Evolutionary conservation across 2,797 vertebrate genomes (phyloP).

Genomic region (Poecile montanus): DNA sequence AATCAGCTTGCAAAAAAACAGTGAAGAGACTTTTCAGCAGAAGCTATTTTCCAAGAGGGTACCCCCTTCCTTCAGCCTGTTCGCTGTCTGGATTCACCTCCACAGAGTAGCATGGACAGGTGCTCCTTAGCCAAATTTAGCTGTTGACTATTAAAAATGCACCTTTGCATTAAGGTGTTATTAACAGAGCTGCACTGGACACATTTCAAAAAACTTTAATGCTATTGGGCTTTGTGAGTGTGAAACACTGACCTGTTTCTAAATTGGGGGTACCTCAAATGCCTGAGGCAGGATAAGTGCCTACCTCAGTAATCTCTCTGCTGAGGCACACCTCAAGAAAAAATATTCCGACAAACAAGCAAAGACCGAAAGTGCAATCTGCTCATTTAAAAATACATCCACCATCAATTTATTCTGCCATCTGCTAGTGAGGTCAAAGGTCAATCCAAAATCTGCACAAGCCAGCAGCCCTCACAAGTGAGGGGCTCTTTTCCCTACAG

Average conservation of each 20-base stretch:
- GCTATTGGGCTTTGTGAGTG: accelerated
- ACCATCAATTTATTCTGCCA: background rate
- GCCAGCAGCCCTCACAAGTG: background rate
- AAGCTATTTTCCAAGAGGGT: background rate
- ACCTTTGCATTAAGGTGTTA: background rate
- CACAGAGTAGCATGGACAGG: background rate
- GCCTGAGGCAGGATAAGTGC: background rate
- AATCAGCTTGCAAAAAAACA: background rate
- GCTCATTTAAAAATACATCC: background rate
- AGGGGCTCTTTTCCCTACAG: background rate
- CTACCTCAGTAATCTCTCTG: background rate
- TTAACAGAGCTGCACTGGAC: background rate
- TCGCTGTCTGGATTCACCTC: background rate
- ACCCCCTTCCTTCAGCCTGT: background rate
- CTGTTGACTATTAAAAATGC: background rate
- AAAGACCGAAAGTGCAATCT: background rate
- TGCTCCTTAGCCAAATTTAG: background rate
- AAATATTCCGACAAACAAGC: background rate
- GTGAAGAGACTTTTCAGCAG: background rate
- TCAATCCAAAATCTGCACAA: background rate
- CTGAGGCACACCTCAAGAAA: background rate
- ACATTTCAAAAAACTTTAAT: background rate
- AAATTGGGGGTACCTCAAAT: accelerated
- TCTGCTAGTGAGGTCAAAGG: background rate
- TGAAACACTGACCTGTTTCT: background rate